These are phyloP conservation scores for Enteromius afrohamiltoni DNA, from an alignment of 2,797 vertebrate genomes.

Conservation along the genomic window DNA sequence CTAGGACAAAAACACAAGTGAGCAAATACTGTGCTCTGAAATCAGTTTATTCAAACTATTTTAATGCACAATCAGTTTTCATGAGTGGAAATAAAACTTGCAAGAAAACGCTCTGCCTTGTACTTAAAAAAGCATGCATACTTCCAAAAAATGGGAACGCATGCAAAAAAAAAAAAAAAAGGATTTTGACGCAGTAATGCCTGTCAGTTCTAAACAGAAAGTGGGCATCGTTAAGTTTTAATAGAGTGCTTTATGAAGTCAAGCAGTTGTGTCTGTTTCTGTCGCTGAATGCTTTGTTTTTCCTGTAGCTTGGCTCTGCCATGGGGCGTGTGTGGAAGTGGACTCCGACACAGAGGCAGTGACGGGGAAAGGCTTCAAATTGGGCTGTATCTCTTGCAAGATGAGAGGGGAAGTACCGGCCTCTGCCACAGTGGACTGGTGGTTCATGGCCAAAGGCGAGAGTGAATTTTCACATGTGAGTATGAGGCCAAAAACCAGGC, in stretches of 20 bases:
- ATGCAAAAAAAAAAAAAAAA: slow-evolving; percentile 53
- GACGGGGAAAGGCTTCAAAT: slow-evolving; percentile 81
- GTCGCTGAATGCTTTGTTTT: slow-evolving; percentile 28
- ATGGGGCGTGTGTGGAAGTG: slow-evolving; percentile 88
- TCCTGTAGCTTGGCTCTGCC: slow-evolving; percentile 67
- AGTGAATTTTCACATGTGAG: slow-evolving; percentile 79
- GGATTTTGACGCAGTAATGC: slow-evolving; percentile 39
- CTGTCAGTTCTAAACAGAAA: slow-evolving; percentile 42
- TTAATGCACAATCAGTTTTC: slow-evolving; percentile 35
- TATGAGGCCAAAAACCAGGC: slow-evolving; percentile 19
- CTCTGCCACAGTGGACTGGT: slow-evolving; percentile 81
- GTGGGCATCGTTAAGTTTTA: neutral
- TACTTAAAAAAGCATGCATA: slow-evolving; percentile 68
- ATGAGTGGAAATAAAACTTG: slow-evolving; percentile 81
- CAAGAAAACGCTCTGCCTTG: slow-evolving; percentile 60
- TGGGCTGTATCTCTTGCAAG: slow-evolving; percentile 94
- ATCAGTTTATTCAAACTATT: slow-evolving; percentile 37
- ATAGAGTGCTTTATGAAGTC: neutral
- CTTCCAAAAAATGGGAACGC: slow-evolving; percentile 57
- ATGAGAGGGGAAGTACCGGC: slow-evolving; percentile 83
- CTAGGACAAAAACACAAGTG: neutral
- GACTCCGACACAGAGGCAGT: slow-evolving; percentile 90
- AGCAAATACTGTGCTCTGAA: slow-evolving; percentile 15
- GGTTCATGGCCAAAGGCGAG: slow-evolving; percentile 80
- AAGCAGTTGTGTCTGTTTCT: neutral